Conservation (phyloP, 2,113 vertebrate genomes). For the Scomber japonicus region DNA sequence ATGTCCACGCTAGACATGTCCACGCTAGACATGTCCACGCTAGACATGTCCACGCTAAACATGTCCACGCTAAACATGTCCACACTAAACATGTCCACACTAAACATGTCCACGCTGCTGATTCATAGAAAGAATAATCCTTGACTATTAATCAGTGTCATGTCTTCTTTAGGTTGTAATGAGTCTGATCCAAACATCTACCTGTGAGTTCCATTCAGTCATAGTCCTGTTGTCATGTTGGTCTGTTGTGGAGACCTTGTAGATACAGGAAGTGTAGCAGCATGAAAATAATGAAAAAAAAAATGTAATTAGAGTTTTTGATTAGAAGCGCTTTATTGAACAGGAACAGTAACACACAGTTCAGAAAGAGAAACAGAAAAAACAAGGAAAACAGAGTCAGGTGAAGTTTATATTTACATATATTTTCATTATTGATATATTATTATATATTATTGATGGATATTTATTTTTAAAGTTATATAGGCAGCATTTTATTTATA, state of each 20-base stretch:
- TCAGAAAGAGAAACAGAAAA: not conserved
- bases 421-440: too few species aligned
- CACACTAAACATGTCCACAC: too few species aligned
- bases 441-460: too few species aligned
- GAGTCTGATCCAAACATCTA: not conserved
- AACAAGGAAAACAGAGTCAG: not conserved
- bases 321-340: not conserved
- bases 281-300: not conserved
- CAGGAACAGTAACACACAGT: not conserved
- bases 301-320: not conserved
- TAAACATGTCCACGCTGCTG: not conserved
- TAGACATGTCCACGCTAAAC: too few species aligned
- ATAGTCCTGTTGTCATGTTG: not conserved
- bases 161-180: not conserved
- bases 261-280: not conserved
- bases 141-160: not conserved
- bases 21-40: too few species aligned
- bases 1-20: too few species aligned
- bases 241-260: not conserved
- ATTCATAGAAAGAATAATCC: slow-evolving; percentile 10
- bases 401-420: too few species aligned
- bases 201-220: not conserved
- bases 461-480: too few species aligned
- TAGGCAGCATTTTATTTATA: too few species aligned
- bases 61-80: not conserved